Evolutionary conservation across 2,797 vertebrate species (phyloP).

Genomic region (Tachyglossus aculeatus): DNA sequence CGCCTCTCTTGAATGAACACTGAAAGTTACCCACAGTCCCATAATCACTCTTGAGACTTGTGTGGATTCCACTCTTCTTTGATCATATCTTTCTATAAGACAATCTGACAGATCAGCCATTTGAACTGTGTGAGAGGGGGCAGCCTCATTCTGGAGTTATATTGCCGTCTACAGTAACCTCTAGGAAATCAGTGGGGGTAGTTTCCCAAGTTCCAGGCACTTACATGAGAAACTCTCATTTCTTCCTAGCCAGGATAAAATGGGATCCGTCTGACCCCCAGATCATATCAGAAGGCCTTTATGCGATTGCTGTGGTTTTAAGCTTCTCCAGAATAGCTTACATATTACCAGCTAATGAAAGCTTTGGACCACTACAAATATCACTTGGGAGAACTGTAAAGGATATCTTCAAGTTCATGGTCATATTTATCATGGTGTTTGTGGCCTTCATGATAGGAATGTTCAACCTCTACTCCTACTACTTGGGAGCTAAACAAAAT

Average conservation of each 20-base stretch:
- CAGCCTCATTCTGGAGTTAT: too few species aligned
- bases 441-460: slow-evolving; percentile 99
- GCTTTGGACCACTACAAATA: slow-evolving; percentile 98
- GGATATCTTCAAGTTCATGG: slow-evolving; percentile 99
- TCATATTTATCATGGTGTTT: slow-evolving; percentile 98
- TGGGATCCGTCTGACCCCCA: slow-evolving; percentile 97
- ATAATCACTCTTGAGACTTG: too few species aligned
- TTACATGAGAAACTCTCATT: slow-evolving; percentile 49
- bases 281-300: slow-evolving; percentile 95
- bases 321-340: slow-evolving; percentile 98
- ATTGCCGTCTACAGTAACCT: too few species aligned
- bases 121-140: too few species aligned
- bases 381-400: slow-evolving; percentile 97
- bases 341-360: slow-evolving; percentile 97
- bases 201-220: too few species aligned
- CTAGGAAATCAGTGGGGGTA: too few species aligned
- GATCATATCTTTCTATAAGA: too few species aligned
- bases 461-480: slow-evolving; percentile 99
- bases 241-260: slow-evolving; percentile 86
- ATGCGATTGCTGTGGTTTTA: slow-evolving; percentile 94
- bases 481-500: slow-evolving; percentile 94
- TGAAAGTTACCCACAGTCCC: too few species aligned
- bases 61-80: too few species aligned
- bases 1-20: too few species aligned
- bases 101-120: too few species aligned